Base-by-base conservation (phyloP, 2,797 vertebrate genomes). In the Oophaga sylvatica region DNA sequence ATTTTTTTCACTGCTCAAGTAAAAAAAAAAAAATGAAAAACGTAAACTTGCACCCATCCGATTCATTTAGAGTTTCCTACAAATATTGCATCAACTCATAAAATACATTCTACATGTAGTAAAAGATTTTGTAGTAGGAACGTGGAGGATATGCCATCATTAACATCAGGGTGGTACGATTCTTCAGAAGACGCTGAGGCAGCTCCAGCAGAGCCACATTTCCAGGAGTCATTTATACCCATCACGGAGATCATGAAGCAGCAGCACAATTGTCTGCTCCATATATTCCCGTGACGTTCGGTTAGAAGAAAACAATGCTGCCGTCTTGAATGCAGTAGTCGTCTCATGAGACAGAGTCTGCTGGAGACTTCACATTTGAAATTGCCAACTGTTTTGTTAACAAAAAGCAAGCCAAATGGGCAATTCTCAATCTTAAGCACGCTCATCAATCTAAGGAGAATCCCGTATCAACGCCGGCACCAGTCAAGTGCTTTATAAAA, bases 381-480 rank as follows among this genome's bases (percentile, higher is more conserved):
- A 68, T 16, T 19, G 41, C 20, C 45, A 65, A 82, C 3, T 9
- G 11, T 48, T 70, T 53, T 82, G 81, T 70, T 48, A 83, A 70
- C 16, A 83, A n/a, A 83, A 83, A 56, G 17, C 26, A 31, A 83
- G 65, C 65, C 81, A 70, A 83, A 70, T 83, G 65, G 81, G 16
- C 81, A 56, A 53, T 83, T 56, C 65, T 19, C 17, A 57, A 29
- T 31, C 65, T n/a, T 70, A 15, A 65, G 62, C 45, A 35, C 4
- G 16, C 0, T 20, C 45, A 29, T 83, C 65, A 31, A 63, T 56
- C 73, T 67, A 17, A 11, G 45, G 71, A 62, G 62, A 17, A 63
- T 65, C 71, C 71, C 78, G 59, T 22, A 60, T 63, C 60, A 45
- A 45, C 9, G 35, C 35, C 35, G 20, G 31, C 16, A 53, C 13